Evolutionary conservation across 2,797 vertebrate genomes (phyloP).

Genomic region (Phaenicophaeus curvirostris): DNA sequence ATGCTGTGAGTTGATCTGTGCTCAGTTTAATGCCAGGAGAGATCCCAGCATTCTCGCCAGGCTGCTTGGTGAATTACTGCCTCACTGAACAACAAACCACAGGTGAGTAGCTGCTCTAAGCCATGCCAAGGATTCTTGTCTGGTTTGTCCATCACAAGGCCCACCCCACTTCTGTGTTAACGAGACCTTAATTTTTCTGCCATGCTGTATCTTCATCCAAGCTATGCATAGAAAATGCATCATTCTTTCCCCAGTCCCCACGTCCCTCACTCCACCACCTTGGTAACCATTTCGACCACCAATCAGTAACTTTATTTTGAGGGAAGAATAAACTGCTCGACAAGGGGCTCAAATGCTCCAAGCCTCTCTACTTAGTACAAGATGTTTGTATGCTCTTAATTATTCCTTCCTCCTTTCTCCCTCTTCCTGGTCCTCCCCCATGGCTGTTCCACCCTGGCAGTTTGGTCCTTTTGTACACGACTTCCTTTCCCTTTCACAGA

Average conservation of each 20-base stretch:
- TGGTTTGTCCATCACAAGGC: background rate
- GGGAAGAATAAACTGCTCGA: background rate
- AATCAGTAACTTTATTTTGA: background rate
- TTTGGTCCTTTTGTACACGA: conserved; percentile 1
- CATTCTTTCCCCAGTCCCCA: background rate
- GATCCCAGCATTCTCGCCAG: background rate
- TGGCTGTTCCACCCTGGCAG: background rate
- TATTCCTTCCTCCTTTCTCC: background rate
- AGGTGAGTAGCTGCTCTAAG: background rate
- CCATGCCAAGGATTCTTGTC: background rate
- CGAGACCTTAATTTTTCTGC: background rate
- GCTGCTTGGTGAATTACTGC: background rate
- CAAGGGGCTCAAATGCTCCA: background rate
- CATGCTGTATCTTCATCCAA: background rate
- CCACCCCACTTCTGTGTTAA: background rate
- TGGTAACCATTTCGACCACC: conserved; percentile 19
- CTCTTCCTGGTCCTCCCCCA: background rate
- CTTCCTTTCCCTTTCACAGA: conserved; percentile 53
- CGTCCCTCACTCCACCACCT: background rate
- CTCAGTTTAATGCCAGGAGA: background rate
- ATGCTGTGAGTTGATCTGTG: background rate
- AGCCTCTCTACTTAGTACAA: background rate
- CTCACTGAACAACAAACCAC: background rate
- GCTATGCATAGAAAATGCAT: background rate
- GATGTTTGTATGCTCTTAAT: background rate